These are phyloP conservation scores for Heliopora coerulea DNA, from an alignment of 92 coral and sea anemone genomes.

Conservation along the genomic window DNA sequence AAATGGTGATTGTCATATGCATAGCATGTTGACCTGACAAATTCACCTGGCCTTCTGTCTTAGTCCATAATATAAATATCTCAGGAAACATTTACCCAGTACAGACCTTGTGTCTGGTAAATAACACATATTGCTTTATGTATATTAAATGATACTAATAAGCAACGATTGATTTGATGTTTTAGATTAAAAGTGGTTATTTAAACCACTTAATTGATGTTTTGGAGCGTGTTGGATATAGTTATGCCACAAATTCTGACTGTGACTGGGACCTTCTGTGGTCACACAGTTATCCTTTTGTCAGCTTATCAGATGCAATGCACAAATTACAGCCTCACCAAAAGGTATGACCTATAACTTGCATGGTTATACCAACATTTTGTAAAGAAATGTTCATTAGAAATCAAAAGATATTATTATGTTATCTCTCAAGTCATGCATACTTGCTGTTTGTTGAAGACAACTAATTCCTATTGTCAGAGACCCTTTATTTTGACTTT, in stretches of 20 bases:
- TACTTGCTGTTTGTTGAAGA: too few species aligned
- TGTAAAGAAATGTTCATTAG: too few species aligned
- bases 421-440: too few species aligned
- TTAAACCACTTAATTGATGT: conserved; percentile 79
- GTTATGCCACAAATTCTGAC: conserved; percentile 50
- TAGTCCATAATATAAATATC: too few species aligned
- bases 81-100: too few species aligned
- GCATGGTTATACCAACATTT: too few species aligned
- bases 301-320: conserved; percentile 42
- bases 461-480: too few species aligned
- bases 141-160: neutral
- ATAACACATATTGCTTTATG: neutral
- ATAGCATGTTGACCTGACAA: neutral
- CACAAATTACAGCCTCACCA: conserved; percentile 69
- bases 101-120: too few species aligned
- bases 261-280: conserved; percentile 82
- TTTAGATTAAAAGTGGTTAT: conserved; percentile 77
- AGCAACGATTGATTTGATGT: too few species aligned
- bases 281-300: conserved; percentile 98
- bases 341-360: conserved; percentile 56
- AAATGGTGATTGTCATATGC: neutral
- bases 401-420: neutral
- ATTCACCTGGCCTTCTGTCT: too few species aligned
- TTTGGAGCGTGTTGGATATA: conserved; percentile 74
- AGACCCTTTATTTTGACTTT: too few species aligned